Evolutionary conservation across 2,113 vertebrate genomes (phyloP).

Genomic region (Oryzias melastigma): DNA sequence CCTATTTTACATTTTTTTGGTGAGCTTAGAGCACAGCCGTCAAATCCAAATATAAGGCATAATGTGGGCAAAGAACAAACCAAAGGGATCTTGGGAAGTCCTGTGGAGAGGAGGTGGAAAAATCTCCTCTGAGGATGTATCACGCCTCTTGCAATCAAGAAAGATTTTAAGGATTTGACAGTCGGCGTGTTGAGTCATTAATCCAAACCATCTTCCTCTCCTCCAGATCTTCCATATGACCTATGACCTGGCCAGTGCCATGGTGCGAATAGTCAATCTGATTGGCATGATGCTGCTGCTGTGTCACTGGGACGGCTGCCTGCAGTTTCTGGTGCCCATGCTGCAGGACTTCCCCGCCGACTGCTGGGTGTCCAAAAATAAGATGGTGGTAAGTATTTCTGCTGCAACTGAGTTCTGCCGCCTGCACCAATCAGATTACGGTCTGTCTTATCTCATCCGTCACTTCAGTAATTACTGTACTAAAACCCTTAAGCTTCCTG

Average conservation of each 20-base stretch:
- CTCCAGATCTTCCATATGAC: slow-evolving; percentile 99
- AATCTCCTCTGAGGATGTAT: slow-evolving; percentile 20
- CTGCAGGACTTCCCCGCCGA: slow-evolving; percentile 95
- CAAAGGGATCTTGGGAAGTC: slow-evolving; percentile 12
- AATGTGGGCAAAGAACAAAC: slow-evolving; percentile 12
- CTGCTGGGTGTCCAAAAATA: slow-evolving; percentile 98
- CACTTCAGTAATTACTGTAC: slow-evolving; percentile 61
- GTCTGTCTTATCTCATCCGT: slow-evolving; percentile 56
- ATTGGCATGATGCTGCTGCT: slow-evolving; percentile 98
- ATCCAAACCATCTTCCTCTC: slow-evolving; percentile 23
- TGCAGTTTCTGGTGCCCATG: slow-evolving; percentile 98
- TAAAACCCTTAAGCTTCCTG: slow-evolving; percentile 55
- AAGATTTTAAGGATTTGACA: slow-evolving; percentile 33
- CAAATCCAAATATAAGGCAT: slow-evolving; percentile 20
- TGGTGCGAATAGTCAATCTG: slow-evolving; percentile 94
- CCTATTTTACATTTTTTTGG: slow-evolving; percentile 6
- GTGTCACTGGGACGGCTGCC: slow-evolving; percentile 98
- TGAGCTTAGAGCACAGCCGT: slow-evolving; percentile 2
- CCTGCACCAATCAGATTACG: slow-evolving; percentile 55
- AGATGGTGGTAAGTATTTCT: slow-evolving; percentile 92
- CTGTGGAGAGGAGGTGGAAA: slow-evolving; percentile 13
- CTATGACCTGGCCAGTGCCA: slow-evolving; percentile 95
- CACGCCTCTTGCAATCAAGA: slow-evolving; percentile 11
- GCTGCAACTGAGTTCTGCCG: slow-evolving; percentile 8
- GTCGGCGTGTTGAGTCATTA: slow-evolving; percentile 23